Evolutionary conservation across 2,113 vertebrate species (phyloP).

Genomic region (Anguilla rostrata): DNA sequence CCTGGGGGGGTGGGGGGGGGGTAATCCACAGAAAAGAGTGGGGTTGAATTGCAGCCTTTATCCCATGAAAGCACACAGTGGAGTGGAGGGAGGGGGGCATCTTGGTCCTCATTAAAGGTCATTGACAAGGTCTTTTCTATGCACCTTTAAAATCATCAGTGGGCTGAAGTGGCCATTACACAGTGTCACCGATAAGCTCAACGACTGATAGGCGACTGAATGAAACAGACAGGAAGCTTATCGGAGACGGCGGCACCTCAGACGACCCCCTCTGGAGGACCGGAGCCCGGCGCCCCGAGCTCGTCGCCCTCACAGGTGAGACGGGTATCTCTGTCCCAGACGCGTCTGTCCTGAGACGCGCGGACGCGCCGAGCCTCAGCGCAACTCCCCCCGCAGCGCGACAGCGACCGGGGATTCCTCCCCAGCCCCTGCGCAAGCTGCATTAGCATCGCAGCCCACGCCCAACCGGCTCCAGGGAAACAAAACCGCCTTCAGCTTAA

Average conservation of each 20-base stretch:
- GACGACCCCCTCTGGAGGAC: background rate
- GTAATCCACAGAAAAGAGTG: slow-evolving; percentile 46
- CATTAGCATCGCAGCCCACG: background rate
- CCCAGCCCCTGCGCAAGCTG: background rate
- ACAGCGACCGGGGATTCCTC: background rate
- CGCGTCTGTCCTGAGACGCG: background rate
- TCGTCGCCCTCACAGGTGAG: background rate
- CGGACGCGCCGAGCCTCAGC: no score
- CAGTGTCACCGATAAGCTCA: background rate
- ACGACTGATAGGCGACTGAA: background rate
- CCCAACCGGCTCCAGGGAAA: background rate
- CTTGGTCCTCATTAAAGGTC: slow-evolving; percentile 21
- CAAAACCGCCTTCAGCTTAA: background rate
- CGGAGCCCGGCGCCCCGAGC: background rate
- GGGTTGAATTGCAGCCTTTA: slow-evolving; percentile 57
- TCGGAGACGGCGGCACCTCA: background rate
- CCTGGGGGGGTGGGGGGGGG: slow-evolving; percentile 25
- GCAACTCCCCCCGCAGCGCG: no score
- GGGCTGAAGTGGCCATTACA: background rate
- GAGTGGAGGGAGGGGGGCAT: slow-evolving; percentile 33
- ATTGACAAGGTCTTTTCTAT: slow-evolving; percentile 31
- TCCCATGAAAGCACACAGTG: slow-evolving; percentile 43
- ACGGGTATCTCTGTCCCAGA: background rate
- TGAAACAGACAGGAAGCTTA: background rate
- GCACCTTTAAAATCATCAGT: slow-evolving; percentile 20